Base-by-base conservation (phyloP, 2,797 vertebrate species). In the Lates japonicus region DNA sequence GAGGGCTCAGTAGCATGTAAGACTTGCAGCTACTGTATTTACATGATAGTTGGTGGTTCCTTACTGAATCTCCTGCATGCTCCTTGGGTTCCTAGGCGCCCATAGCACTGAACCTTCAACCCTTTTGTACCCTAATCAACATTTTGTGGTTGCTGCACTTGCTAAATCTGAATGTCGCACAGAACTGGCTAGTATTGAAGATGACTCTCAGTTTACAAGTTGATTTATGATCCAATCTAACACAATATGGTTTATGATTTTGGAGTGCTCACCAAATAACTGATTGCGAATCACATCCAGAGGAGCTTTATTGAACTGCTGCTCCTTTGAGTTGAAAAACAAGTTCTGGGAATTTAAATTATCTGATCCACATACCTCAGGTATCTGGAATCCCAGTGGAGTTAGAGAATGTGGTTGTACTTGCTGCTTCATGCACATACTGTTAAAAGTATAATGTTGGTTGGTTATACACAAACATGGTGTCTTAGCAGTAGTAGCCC, bases 181-280 rank as follows among this genome's bases (percentile, higher is more conserved):
- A 7, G 33, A 35, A 51, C 35, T 57, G 39, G 11, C 54, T 20
- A 72, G 20, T 55, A 29, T 61, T n/a, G 31, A 63, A 42, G 29
- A 29, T 70, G 25, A 75, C 60, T 52, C 16, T 51, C 3, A 4
- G 58, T 77, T 73, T 68, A 39, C 57, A 14, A 22, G 17, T 63
- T 7, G 13, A 59, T 75, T 62, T 20, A 14, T 12, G 14, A 11
- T 61, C 14, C 13, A 19, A 9, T 33, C 10, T 4, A 51, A n/a
- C 9, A 16, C 10, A 5, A n/a, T 51, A 31, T 60, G 12, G 12
- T 29, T 42, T 25, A n/a, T 9, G 13, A 54, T 37, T 31, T 60
- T 33, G 54, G 3, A 60, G 16, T 25, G 14, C 39, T 52, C 35
- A 37, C 13, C 13, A 52, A 52, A 44, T 41, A 54, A 60, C 22